Evolutionary conservation across 23 tunicate genomes (phyloP).

Genomic region (Ciona savignyi): DNA sequence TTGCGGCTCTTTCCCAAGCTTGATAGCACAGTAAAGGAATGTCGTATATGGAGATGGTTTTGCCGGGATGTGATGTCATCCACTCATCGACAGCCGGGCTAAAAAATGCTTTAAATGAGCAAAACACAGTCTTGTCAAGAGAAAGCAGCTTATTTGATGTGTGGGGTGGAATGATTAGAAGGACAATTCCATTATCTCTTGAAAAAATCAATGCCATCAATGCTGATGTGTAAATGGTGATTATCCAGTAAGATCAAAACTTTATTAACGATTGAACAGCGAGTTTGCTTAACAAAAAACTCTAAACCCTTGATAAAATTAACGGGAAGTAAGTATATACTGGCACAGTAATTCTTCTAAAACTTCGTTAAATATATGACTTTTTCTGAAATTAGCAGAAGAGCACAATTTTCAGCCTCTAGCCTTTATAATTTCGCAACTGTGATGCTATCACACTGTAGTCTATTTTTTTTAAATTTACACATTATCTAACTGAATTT

Average conservation of each 20-base stretch:
- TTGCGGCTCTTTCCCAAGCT: constrained; percentile 23
- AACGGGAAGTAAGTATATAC: no score
- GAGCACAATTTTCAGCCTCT: no score
- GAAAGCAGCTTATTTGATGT: constrained; percentile 1
- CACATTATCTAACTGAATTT: no score
- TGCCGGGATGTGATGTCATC: constrained; percentile 16
- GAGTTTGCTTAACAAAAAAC: constrained; percentile 17
- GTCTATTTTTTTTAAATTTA: no score
- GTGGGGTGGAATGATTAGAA: constrained; percentile 16
- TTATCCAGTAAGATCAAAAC: constrained; percentile 32
- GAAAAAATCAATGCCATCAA: neutral
- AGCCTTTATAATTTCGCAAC: no score
- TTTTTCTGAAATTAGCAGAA: no score
- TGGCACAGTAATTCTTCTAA: no score
- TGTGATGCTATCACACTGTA: no score
- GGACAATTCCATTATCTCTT: neutral
- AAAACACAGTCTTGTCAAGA: constrained; percentile 14
- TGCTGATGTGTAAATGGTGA: constrained; percentile 20
- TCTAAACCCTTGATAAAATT: constrained; percentile 5
- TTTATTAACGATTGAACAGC: constrained; percentile 18
- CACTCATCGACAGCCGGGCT: constrained; percentile 17
- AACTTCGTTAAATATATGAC: no score
- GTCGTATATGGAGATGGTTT: constrained; percentile 19
- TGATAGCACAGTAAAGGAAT: constrained; percentile 7
- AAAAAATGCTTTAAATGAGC: constrained; percentile 8